Evolutionary conservation across 1,140 invertebrate genomes (phyloP).

Genomic region (Heliconius himera): DNA sequence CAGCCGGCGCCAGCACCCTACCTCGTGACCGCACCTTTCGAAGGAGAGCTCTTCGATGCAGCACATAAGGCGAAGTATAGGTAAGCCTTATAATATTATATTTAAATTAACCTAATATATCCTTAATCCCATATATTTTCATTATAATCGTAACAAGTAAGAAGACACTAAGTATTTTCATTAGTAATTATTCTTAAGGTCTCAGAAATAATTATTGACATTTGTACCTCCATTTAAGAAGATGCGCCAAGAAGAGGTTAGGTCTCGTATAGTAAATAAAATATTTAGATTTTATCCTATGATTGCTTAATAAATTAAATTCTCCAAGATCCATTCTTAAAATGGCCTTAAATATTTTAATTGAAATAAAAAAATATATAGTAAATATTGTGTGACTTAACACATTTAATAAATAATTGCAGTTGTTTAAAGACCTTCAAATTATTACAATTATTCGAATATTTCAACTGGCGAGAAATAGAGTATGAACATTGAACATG

Average conservation of each 20-base stretch:
- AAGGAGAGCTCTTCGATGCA: conserved; percentile 72
- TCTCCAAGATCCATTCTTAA: neutral
- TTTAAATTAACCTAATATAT: neutral
- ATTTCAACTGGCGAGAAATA: conserved; percentile 21
- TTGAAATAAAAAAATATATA: neutral
- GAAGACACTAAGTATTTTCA: too few species aligned
- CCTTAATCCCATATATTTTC: too few species aligned
- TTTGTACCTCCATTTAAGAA: too few species aligned
- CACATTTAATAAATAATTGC: conserved; percentile 23
- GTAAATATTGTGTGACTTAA: conserved; percentile 26
- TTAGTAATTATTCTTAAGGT: too few species aligned
- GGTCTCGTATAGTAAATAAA: too few species aligned
- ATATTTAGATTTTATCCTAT: too few species aligned
- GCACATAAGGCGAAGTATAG: conserved; percentile 76
- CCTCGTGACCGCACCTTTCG: conserved; percentile 66
- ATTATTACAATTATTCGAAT: conserved; percentile 1
- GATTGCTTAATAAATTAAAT: too few species aligned
- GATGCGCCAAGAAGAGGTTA: too few species aligned
- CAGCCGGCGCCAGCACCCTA: conserved; percentile 65
- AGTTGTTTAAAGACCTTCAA: conserved; percentile 23
- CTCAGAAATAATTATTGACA: too few species aligned
- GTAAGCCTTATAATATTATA: conserved; percentile 43
- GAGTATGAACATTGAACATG: conserved; percentile 29
- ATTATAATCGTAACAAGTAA: too few species aligned
- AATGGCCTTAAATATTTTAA: neutral